Evolutionary conservation across 2,797 vertebrate genomes (phyloP).

Genomic region (Artibeus jamaicensis): DNA sequence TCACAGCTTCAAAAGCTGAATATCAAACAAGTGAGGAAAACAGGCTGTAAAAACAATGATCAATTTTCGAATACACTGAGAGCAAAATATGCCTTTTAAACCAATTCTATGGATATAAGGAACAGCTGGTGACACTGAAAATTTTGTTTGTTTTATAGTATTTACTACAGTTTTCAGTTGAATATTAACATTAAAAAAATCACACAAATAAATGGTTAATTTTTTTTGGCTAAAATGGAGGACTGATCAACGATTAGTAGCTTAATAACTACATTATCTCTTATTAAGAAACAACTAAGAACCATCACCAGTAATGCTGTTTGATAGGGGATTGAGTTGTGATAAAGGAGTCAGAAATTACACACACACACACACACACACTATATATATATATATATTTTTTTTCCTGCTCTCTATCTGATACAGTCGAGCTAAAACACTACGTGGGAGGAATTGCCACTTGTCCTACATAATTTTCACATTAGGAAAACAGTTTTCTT

Average conservation of each 20-base stretch:
- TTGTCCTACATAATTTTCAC: neutral
- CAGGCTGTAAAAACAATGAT: neutral
- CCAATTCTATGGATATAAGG: neutral
- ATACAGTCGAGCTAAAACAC: neutral
- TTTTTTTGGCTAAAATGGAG: constrained; percentile 36
- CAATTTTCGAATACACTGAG: constrained; percentile 46
- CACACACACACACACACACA: neutral
- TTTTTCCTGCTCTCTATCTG: neutral
- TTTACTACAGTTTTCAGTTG: constrained; percentile 14
- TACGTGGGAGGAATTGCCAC: constrained; percentile 17
- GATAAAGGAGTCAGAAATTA: neutral
- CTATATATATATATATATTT: too few relatives aligned
- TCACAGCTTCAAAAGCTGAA: constrained; percentile 12
- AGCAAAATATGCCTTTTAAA: constrained; percentile 39
- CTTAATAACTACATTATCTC: neutral
- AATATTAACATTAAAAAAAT: constrained; percentile 33
- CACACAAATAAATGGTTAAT: neutral
- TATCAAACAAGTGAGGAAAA: neutral
- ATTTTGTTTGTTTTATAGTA: constrained; percentile 14
- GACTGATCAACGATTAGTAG: constrained; percentile 4
- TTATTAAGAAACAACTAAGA: constrained; percentile 34
- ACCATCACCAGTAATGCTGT: neutral
- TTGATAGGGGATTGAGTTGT: neutral
- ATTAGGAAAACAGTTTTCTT: neutral
- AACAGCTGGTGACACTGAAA: neutral